phyloP scores from a whole-genome alignment of 2,797 vertebrate genomes.

The Notamacropus eugenii region DNA sequence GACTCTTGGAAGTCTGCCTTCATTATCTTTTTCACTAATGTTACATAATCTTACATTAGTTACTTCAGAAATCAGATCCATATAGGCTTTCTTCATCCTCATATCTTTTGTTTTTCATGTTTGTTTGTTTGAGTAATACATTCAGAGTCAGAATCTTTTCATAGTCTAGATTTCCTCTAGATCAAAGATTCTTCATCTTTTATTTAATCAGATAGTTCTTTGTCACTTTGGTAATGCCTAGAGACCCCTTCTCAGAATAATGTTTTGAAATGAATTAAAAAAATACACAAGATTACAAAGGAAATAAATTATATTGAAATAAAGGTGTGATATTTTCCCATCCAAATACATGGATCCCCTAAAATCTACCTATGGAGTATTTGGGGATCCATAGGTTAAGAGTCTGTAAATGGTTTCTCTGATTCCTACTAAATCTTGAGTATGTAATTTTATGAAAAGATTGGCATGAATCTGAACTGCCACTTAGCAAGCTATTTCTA shows the following conservation, averaged over 20 bases:
- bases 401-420: background rate
- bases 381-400: background rate
- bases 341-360: background rate
- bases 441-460: background rate
- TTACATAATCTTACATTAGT: background rate
- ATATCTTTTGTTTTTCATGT: background rate
- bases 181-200: background rate
- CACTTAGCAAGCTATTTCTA: background rate
- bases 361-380: background rate
- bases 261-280: background rate
- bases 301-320: background rate
- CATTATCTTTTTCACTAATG: background rate
- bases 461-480: background rate
- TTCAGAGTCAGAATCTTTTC: background rate
- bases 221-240: background rate
- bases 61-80: background rate
- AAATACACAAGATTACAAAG: background rate
- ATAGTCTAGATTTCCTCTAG: background rate
- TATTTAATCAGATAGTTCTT: background rate
- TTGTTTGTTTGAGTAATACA: background rate
- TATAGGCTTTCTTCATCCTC: background rate
- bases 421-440: background rate
- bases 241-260: background rate
- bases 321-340: background rate
- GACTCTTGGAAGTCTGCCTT: background rate